Evolutionary conservation across 1,140 invertebrate species (phyloP), one percentile per base, ranked within the genome.

Genomic region (Drosophila teissieri): DNA sequence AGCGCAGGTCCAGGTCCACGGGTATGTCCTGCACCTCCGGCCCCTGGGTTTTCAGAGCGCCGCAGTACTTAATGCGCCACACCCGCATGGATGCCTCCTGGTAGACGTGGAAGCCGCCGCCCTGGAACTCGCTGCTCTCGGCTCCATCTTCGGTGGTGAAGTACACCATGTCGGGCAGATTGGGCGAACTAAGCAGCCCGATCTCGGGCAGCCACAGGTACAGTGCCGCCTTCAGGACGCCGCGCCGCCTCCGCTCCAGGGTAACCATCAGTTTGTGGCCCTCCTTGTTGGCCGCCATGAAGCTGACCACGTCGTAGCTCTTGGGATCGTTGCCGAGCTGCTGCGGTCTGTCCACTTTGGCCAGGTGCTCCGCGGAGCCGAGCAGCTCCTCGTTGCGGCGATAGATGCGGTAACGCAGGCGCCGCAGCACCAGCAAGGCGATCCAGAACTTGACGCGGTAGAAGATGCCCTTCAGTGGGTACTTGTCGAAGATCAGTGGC

Each of bases 261-360:
- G 76, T 84, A 0, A 92, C 63, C 74, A 91, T 77, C 22, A 92
- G 39, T 31, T 92, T 92, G 7, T 86, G 55, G 0, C 86, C 84
- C 15, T 57, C 52, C 0, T 37, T 45, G 53, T 90, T 91, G 31
- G 91, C 90, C 0, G 78, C 90, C 81, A 91, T 80, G 53, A 92
- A 88, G 10, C 88, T 91, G 31, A 92, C 81, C 7, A 90, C 90
- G 55, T 92, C 91, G 14, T 92, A 92, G 42, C 88, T 90, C 19
- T 91, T 82, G 0, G 91, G 91, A 76, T 92, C 78, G 4, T 61
- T 56, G 19, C 76, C 64, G 11, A 92, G 24, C 19, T 58, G 36
- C 37, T 92, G 91, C 0, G 91, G 81, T 0, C 72, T 45, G 49
- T 92, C 91, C 19, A 92, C 45, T 15, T 72, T 73, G 5, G 73